A percentile compares a stretch with the other conserved stretches of the same genome.
Conservation (phyloP, 2,113 vertebrate genomes). For the Calidris pygmaea region DNA sequence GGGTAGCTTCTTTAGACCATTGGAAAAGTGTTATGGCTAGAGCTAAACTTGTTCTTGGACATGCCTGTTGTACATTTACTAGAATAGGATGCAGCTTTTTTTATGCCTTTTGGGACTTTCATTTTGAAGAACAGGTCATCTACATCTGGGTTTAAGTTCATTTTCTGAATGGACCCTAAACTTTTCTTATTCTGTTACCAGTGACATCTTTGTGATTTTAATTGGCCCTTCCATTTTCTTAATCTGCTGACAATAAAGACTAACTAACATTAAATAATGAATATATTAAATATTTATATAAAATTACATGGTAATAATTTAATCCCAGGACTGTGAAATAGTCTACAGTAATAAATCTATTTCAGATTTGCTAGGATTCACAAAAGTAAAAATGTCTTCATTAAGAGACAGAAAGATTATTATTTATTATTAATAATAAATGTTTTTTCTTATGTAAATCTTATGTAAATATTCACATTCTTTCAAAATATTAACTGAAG, state of each 20-base stretch:
- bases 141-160: not conserved
- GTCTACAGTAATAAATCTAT: conserved; percentile 39
- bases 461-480: not conserved
- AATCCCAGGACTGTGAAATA: conserved; percentile 31
- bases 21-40: not conserved
- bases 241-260: conserved; percentile 19
- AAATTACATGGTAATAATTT: conserved; percentile 32
- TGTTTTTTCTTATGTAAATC: conserved; percentile 19
- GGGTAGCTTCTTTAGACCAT: not conserved
- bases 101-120: not conserved
- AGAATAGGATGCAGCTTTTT: not conserved
- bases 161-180: not conserved
- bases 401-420: not conserved
- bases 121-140: not conserved
- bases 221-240: conserved; percentile 5
- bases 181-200: not conserved
- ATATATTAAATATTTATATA: conserved; percentile 36
- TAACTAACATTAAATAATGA: conserved; percentile 50
- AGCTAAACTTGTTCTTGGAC: not conserved
- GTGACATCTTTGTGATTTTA: not conserved
- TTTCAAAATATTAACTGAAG: conserved; percentile 31
- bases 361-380: conserved; percentile 29
- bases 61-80: not conserved
- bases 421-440: conserved; percentile 30
- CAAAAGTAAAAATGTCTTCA: conserved; percentile 26